Evolutionary conservation across 2,888 invertebrate species (phyloP), one percentile per base, ranked within the genome.

Genomic region (Clanis bilineata): DNA sequence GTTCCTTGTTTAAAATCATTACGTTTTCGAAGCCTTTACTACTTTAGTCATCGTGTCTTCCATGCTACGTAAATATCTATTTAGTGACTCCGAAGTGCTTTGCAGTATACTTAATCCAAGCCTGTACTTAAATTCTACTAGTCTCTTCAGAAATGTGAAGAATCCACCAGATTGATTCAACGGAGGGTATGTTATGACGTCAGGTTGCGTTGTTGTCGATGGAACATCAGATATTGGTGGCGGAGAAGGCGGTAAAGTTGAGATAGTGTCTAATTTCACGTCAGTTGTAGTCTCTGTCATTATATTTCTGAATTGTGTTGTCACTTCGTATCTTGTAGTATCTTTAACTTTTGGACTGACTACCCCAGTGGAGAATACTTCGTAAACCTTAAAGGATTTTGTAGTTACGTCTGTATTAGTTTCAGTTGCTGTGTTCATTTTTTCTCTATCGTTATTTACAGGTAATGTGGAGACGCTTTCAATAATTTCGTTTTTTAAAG

Each of bases 61-160:
- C 64, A 95, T 93, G 68, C 92, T 92, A 58, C 93, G 92, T 44
- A 95, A 83, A 77, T 95, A 95, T 72, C 93, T 93, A 32, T 94
- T 94, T 56, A 96, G 86, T 4, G 94, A 93, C 58, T 94, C 94
- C 9, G 95, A 94, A 2, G 95, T 95, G 61, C 93, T 94, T 73
- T 94, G 94, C 15, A 96, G 79, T 63, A 96, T 90, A 61, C 94
- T 94, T 58, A 96, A 78, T 0, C 96, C 95, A 51, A 96, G 80
- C 71, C 93, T 92, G 32, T 96, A 86, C 80, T 96, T 96, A 58
- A 95, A 93, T 73, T 95, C 95, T 1, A 95, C 92, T 41, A 96
- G 82, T 67, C 94, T 93, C 74, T 93, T 94, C 18, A 96, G 76
- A 60, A 95, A 92, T 12, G 93, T 92, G 57, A 95, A 88, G 60